Percentiles rank a stretch among this genome's conserved stretches.
Evolutionary conservation across 2,797 vertebrate species (phyloP).

Genomic region (Danio jaintianensis): DNA sequence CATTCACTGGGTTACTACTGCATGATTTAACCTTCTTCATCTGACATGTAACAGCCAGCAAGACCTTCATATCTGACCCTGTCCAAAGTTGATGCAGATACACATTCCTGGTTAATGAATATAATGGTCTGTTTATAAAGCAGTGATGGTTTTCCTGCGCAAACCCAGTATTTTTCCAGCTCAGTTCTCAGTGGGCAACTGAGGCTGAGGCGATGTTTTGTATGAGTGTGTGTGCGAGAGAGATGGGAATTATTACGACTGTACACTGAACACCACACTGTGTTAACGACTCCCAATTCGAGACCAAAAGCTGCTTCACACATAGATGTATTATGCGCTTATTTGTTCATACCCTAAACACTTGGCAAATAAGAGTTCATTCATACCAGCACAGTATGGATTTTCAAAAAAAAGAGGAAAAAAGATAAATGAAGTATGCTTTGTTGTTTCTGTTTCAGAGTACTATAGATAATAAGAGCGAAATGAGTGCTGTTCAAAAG

Average conservation of each 20-base stretch:
- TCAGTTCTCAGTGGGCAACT: conserved; percentile 12
- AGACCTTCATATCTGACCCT: not conserved
- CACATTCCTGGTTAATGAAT: conserved; percentile 26
- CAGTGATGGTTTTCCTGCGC: conserved; percentile 13
- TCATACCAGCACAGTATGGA: not conserved
- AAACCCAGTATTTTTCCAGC: conserved; percentile 34
- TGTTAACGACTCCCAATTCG: conserved; percentile 62
- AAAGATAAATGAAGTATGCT: not conserved
- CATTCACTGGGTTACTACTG: not conserved
- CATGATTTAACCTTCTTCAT: not conserved
- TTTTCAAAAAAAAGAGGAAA: not conserved
- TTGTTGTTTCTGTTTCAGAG: not conserved
- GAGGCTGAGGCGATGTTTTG: not conserved
- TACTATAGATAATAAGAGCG: not conserved
- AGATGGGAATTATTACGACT: conserved; percentile 56
- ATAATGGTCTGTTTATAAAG: conserved; percentile 31
- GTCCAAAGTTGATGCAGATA: not conserved
- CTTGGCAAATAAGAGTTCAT: not conserved
- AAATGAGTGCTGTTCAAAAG: not conserved
- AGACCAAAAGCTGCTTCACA: conserved; percentile 19
- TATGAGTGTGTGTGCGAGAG: not conserved
- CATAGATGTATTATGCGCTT: not conserved
- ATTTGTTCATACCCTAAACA: not conserved
- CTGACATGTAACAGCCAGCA: not conserved
- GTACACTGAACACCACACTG: conserved; percentile 76